Conservation (phyloP, 2,888 invertebrate genomes). For the Blera fallax region DNA sequence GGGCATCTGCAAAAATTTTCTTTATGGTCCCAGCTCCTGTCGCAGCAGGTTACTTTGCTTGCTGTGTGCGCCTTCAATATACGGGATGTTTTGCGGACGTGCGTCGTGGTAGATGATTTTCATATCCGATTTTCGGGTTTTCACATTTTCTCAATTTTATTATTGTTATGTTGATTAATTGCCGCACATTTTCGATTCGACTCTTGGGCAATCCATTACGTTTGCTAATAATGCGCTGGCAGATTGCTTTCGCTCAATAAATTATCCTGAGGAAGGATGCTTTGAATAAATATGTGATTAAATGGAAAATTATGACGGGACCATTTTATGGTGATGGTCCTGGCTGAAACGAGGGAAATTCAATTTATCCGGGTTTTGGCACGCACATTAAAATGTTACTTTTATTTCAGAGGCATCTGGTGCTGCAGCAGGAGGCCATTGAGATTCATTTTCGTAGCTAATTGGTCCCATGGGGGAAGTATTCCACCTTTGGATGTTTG, state of each 20-base stretch:
- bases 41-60: conserved; percentile 63
- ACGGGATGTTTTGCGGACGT: conserved; percentile 50
- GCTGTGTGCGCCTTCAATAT: conserved; percentile 27
- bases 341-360: conserved; percentile 24
- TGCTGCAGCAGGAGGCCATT: neutral
- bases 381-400: conserved; percentile 22
- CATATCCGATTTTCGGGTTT: conserved; percentile 18
- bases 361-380: conserved; percentile 43
- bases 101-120: conserved; percentile 44
- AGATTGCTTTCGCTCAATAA: conserved; percentile 50
- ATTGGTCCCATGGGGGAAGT: conserved; percentile 58
- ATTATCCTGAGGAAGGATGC: conserved; percentile 38
- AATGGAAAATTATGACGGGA: conserved; percentile 32
- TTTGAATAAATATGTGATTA: conserved; percentile 55
- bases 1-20: conserved; percentile 67
- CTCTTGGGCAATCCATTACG: conserved; percentile 56
- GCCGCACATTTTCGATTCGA: conserved; percentile 55
- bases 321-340: neutral
- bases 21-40: conserved; percentile 23
- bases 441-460: conserved; percentile 26
- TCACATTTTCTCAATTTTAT: conserved; percentile 50
- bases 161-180: conserved; percentile 68
- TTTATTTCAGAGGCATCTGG: conserved; percentile 43
- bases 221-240: conserved; percentile 56
- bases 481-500: conserved; percentile 50